Conservation (phyloP, 2,888 invertebrate species). For the Sceliomorpha sp. region DNA sequence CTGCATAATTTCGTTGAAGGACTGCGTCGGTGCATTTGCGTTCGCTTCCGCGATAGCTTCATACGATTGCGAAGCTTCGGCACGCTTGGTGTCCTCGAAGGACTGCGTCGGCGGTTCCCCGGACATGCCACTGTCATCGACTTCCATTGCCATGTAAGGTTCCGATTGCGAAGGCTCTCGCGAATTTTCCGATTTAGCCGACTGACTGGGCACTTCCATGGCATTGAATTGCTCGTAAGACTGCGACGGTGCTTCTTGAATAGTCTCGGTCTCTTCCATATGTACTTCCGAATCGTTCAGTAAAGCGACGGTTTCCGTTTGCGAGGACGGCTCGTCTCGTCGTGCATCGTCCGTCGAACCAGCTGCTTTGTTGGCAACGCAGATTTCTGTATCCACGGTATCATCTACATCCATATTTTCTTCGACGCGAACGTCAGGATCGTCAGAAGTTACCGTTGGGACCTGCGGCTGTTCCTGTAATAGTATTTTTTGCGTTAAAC, state of each 20-base stretch:
- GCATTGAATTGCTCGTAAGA: conserved; percentile 71
- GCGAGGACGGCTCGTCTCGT: conserved; percentile 61
- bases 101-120: conserved; percentile 72
- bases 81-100: conserved; percentile 68
- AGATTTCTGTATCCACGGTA: conserved; percentile 53
- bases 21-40: conserved; percentile 72
- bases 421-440: conserved; percentile 7
- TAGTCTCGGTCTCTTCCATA: conserved; percentile 64
- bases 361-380: conserved; percentile 39
- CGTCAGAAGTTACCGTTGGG: neutral
- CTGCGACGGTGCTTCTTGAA: conserved; percentile 73
- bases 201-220: conserved; percentile 72
- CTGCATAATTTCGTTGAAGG: conserved; percentile 72
- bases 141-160: conserved; percentile 67
- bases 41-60: conserved; percentile 60
- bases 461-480: conserved; percentile 5
- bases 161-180: conserved; percentile 71
- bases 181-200: conserved; percentile 71
- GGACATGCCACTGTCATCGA: conserved; percentile 61
- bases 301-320: conserved; percentile 55
- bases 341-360: conserved; percentile 8
- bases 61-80: conserved; percentile 69
- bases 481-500: too few relatives aligned
- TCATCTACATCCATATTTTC: conserved; percentile 62
- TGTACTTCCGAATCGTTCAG: conserved; percentile 56